Evolutionary conservation across 2,888 invertebrate genomes (phyloP), one percentile per base, ranked within the genome.

Genomic region (Apotomis capreana): DNA sequence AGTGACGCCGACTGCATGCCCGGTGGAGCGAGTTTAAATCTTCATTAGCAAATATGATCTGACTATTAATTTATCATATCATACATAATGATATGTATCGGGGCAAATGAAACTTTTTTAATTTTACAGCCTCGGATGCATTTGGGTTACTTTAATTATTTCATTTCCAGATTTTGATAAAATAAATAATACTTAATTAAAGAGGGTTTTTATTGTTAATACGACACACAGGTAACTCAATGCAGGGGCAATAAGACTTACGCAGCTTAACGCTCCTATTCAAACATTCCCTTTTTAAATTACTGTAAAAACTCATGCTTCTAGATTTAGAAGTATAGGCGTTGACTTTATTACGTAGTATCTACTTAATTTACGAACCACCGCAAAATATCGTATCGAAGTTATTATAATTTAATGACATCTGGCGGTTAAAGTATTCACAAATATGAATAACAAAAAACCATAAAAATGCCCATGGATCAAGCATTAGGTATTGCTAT

Each of bases 31-130:
- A 78, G 76, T 75, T 82, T 80, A 86, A 87, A 85, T 86, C 86
- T 85, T 85, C 83, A 89, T 89, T 85, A 84, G 83, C 79, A 78
- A 82, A 80, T 82, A 78, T 81, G 36, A 52, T 44, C 15, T 15
- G 52, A 58, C 8, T 46, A 63, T 49, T 13, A 44, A 52, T 61
- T 55, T 51, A 67, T 67, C 37, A 67, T 59, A 58, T 36, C 12
- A 51, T 40, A 58, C 10, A 57, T 9, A 15, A 57, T 6, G n/a
- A 65, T 57, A 6, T 9, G 6, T 6, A 37, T 37, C 58, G n/a
- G 9, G 3, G 9, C 10, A 49, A 49, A 9, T 49, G 49, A 46
- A 46, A 10, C 49, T 10, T 49, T 6, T 9, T 9, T 49, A 49
- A 8, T 10, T 49, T 49, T 49, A 49, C 5, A 3, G 9, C 49